Percentiles rank a stretch among this genome's conserved stretches.
Conservation (phyloP, 2,797 vertebrate species). For the Potorous gilbertii region DNA sequence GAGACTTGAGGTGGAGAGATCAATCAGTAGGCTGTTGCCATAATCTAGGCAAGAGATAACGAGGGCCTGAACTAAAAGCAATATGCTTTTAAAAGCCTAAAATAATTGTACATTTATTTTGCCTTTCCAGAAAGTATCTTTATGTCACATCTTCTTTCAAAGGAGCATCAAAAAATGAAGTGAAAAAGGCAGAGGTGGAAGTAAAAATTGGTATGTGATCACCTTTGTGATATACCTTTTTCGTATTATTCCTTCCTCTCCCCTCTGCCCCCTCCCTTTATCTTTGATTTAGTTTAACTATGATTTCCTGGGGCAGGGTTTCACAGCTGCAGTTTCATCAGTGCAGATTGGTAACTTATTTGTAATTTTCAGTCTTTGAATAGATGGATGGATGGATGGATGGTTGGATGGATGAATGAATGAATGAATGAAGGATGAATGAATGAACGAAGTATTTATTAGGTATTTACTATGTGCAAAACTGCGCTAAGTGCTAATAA, state of each 20-base stretch:
- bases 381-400: neutral
- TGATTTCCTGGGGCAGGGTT: neutral
- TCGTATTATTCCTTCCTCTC: neutral
- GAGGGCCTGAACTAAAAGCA: slow-evolving; percentile 44
- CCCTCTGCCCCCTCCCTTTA: neutral
- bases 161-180: slow-evolving; percentile 71
- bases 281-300: neutral
- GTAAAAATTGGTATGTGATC: slow-evolving; percentile 69
- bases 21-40: neutral
- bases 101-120: slow-evolving; percentile 17
- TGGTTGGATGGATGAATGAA: neutral
- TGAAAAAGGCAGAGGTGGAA: slow-evolving; percentile 70
- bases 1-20: neutral
- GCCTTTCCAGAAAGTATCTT: slow-evolving; percentile 64
- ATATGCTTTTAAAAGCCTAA: neutral
- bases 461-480: neutral
- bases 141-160: slow-evolving; percentile 75
- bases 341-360: neutral
- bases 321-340: neutral
- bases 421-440: too few species aligned
- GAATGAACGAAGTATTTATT: neutral
- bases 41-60: neutral
- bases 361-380: neutral
- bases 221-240: neutral
- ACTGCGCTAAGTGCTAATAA: neutral